A percentile compares a stretch with the other conserved stretches of the same genome.
These are phyloP conservation scores for Eupithecia tripunctaria DNA, from an alignment of 2,888 invertebrate species.

Conservation along the genomic window DNA sequence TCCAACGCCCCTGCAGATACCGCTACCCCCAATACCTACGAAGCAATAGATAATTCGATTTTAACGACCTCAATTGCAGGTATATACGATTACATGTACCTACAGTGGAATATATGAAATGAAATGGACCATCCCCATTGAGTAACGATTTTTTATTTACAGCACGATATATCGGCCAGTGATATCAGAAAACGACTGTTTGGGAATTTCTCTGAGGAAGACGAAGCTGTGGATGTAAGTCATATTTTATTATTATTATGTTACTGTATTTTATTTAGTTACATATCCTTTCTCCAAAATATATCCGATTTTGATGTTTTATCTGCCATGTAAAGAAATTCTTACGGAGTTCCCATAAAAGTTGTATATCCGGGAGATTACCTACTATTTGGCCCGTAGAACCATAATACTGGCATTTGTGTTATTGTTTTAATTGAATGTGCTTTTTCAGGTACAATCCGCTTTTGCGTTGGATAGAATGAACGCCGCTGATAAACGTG, in stretches of 20 bases:
- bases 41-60: too few relatives aligned
- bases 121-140: too few relatives aligned
- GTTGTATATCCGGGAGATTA: too few relatives aligned
- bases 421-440: background rate
- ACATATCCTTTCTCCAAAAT: background rate
- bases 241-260: background rate
- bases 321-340: too few relatives aligned
- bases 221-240: background rate
- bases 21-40: too few relatives aligned
- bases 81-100: too few relatives aligned
- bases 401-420: background rate
- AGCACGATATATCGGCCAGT: constrained; percentile 91
- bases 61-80: too few relatives aligned
- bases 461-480: background rate
- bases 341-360: too few relatives aligned
- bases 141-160: constrained; percentile 38
- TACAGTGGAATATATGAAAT: too few relatives aligned
- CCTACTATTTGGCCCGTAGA: too few relatives aligned
- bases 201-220: constrained; percentile 40
- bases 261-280: background rate
- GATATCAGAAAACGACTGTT: constrained; percentile 89
- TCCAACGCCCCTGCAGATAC: too few relatives aligned
- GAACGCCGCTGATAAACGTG: background rate
- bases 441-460: background rate
- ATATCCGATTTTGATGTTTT: too few relatives aligned